Conservation (phyloP, 2,797 vertebrate species). For the Malurus splendens region DNA sequence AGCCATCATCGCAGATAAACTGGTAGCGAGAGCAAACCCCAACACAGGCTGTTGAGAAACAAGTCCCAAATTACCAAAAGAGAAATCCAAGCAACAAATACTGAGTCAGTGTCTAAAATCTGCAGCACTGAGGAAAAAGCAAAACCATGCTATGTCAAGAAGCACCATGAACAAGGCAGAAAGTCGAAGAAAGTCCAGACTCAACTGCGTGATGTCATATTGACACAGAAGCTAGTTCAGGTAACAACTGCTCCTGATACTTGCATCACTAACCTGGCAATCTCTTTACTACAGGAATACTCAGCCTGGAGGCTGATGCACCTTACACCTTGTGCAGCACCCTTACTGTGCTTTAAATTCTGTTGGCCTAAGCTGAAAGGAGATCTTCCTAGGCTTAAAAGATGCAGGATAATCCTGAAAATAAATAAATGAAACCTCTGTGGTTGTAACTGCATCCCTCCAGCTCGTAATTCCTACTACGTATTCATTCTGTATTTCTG, state of each 20-base stretch:
- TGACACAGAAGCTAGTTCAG: neutral
- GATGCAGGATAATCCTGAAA: neutral
- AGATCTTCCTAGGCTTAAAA: neutral
- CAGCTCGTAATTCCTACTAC: neutral
- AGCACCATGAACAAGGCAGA: neutral
- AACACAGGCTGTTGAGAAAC: constrained; percentile 76
- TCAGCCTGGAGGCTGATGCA: neutral
- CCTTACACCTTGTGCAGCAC: neutral
- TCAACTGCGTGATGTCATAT: neutral
- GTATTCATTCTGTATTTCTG: neutral
- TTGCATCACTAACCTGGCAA: neutral
- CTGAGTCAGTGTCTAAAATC: neutral
- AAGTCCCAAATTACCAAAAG: constrained; percentile 23
- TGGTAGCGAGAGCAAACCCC: constrained; percentile 88
- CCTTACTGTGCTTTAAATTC: neutral
- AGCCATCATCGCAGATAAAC: constrained; percentile 92
- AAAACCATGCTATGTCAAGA: neutral
- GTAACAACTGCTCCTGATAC: neutral
- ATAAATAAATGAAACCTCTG: neutral
- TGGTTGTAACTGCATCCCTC: neutral
- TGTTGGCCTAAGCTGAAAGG: neutral
- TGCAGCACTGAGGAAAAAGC: neutral
- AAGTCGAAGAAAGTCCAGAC: neutral
- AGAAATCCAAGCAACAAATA: neutral
- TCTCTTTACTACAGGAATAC: neutral